Conservation (phyloP, 2,113 vertebrate species). For the Hyperoodon ampullatus region DNA sequence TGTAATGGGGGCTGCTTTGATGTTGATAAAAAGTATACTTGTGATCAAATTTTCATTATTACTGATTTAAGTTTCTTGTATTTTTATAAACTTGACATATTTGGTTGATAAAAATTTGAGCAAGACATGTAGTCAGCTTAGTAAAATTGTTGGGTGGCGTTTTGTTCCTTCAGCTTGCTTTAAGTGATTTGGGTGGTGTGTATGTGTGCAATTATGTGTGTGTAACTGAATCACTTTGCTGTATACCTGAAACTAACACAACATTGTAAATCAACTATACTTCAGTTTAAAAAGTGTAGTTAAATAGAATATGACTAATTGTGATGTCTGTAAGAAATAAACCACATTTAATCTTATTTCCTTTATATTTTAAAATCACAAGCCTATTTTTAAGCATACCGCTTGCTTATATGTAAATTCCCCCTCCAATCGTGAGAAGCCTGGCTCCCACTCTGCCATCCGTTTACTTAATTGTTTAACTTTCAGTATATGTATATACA, state of each 20-base stretch:
- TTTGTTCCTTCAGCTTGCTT: not conserved
- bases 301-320: not conserved
- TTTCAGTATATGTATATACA: not conserved
- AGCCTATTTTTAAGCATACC: not conserved
- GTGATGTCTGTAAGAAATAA: not conserved
- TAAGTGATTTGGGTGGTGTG: not conserved
- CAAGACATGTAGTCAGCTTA: not conserved
- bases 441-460: not conserved
- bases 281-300: not conserved
- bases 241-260: not conserved
- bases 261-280: not conserved
- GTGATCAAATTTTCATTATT: not conserved
- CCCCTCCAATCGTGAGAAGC: not conserved
- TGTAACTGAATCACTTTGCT: not conserved
- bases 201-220: not conserved
- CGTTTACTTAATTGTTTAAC: not conserved
- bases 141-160: not conserved
- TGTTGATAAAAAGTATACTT: not conserved
- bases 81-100: slow-evolving; percentile 1
- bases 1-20: not conserved
- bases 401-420: not conserved
- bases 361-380: not conserved
- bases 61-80: not conserved
- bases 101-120: slow-evolving; percentile 7
- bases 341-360: not conserved